Evolutionary conservation across 2,888 invertebrate genomes (phyloP).

Genomic region (Philaethria dido): DNA sequence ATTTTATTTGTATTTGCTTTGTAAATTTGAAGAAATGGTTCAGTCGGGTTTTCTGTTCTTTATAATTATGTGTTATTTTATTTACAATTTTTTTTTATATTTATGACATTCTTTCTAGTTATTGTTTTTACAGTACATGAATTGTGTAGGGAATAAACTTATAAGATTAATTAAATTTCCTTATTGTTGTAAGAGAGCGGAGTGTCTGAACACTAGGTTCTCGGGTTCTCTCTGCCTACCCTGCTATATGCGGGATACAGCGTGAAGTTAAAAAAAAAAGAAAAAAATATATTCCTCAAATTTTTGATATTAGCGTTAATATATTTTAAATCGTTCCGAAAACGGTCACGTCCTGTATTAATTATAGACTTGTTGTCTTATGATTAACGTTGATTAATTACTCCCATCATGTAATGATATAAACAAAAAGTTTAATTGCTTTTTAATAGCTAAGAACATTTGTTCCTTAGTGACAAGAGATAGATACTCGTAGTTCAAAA

Average conservation of each 20-base stretch:
- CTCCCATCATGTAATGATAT: constrained; percentile 53
- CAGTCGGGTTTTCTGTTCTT: too few relatives aligned
- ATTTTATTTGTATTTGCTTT: too few relatives aligned
- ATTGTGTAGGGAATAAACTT: too few relatives aligned
- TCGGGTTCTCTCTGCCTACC: too few relatives aligned
- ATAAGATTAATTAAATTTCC: too few relatives aligned
- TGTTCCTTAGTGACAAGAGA: constrained; percentile 39
- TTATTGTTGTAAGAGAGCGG: too few relatives aligned
- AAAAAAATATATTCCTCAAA: background rate
- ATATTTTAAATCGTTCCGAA: background rate
- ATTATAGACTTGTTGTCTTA: constrained; percentile 51
- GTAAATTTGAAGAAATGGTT: too few relatives aligned
- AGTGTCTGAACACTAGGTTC: too few relatives aligned
- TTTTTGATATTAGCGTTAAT: background rate
- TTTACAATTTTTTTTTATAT: too few relatives aligned
- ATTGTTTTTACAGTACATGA: too few relatives aligned
- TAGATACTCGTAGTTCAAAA: background rate
- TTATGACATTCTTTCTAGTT: too few relatives aligned
- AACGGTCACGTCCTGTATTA: constrained; percentile 23
- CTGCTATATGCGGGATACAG: background rate
- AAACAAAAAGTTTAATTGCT: constrained; percentile 67
- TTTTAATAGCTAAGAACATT: constrained; percentile 71
- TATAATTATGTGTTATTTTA: too few relatives aligned
- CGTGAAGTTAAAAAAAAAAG: background rate
- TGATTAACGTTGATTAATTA: constrained; percentile 69